A percentile compares a stretch with the other conserved stretches of the same genome.
Conservation (phyloP, 2,113 vertebrate genomes). For the Cacatua alba region DNA sequence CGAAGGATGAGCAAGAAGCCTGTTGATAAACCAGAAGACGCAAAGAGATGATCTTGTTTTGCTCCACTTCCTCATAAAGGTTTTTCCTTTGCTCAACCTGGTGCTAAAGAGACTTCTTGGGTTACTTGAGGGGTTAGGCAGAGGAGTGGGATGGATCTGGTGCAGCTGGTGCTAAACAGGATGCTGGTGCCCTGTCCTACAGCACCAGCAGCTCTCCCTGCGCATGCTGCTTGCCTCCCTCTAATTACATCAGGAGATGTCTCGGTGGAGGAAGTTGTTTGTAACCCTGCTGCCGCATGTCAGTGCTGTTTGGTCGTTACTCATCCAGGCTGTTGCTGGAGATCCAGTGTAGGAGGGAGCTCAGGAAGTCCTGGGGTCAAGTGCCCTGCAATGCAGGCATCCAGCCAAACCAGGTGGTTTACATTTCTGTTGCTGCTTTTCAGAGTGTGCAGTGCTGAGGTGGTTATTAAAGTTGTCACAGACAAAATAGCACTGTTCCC, state of each 20-base stretch:
- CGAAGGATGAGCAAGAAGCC: background rate
- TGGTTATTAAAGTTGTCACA: conserved; percentile 33
- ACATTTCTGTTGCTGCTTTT: conserved; percentile 25
- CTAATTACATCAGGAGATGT: background rate
- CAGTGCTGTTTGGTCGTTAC: background rate
- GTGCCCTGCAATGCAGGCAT: background rate
- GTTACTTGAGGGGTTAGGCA: background rate
- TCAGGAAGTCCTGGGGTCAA: conserved; percentile 50
- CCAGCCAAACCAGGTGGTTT: conserved; percentile 42
- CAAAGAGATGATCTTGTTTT: background rate
- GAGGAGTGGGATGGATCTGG: background rate
- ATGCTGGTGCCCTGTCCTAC: background rate
- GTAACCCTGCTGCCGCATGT: conserved; percentile 3
- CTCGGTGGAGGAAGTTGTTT: conserved; percentile 49
- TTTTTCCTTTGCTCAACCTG: background rate
- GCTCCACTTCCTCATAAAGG: background rate
- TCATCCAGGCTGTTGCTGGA: conserved; percentile 43
- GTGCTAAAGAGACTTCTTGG: background rate
- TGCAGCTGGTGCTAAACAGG: background rate
- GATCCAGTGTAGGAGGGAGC: conserved; percentile 6
- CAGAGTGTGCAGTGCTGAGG: background rate
- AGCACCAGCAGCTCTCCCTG: background rate
- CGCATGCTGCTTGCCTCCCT: background rate
- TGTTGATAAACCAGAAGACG: background rate
- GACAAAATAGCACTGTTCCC: background rate